phyloP scores from a whole-genome alignment of 2,888 invertebrate species.

The Byasa hedistus region DNA sequence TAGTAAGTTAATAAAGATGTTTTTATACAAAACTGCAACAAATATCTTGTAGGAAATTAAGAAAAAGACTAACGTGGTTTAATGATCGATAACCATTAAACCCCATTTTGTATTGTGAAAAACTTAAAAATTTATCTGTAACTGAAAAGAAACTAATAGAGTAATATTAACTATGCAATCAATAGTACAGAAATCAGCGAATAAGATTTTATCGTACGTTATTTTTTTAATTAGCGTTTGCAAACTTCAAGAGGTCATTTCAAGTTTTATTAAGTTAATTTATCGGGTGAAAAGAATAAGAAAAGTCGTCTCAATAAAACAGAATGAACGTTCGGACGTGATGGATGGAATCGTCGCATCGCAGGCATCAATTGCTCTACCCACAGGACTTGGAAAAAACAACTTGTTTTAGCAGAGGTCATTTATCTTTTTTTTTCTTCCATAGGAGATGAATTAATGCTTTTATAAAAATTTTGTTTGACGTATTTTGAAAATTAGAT shows the following conservation, averaged over 20 bases:
- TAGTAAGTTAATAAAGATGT: no score
- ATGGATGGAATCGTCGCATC: constrained; percentile 21
- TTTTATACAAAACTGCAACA: no score
- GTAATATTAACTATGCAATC: no score
- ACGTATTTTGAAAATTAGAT: not conserved
- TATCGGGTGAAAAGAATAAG: constrained; percentile 13
- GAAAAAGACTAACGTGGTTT: no score
- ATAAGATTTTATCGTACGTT: not conserved
- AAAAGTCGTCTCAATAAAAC: constrained; percentile 23
- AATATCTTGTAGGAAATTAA: no score
- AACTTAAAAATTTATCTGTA: no score
- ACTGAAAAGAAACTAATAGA: no score
- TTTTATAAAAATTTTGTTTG: constrained; percentile 8
- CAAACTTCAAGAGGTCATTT: not conserved
- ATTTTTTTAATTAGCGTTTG: not conserved
- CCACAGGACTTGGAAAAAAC: constrained; percentile 17
- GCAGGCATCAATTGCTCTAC: constrained; percentile 13
- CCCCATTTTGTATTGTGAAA: no score
- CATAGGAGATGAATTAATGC: constrained; percentile 10
- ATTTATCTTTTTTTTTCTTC: constrained; percentile 20
- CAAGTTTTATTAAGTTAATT: constrained; percentile 15
- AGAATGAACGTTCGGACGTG: constrained; percentile 22
- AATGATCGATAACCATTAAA: no score
- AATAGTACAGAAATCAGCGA: no score
- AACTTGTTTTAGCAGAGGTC: constrained; percentile 17